A percentile compares a stretch with the other conserved stretches of the same genome.
Evolutionary conservation across 1,140 invertebrate genomes (phyloP).

Genomic region (Sogatella furcifera): DNA sequence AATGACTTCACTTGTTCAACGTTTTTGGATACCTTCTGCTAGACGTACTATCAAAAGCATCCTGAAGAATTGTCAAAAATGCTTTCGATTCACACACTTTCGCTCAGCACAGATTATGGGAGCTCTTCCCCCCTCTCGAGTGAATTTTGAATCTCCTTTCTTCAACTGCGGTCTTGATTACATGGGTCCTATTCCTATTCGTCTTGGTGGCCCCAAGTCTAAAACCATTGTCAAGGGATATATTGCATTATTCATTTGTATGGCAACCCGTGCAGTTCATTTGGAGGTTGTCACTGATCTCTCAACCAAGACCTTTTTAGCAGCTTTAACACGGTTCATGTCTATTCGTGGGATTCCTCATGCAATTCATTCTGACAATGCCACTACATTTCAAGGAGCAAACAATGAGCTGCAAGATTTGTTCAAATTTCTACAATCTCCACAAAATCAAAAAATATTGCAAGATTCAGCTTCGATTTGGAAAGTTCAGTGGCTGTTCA

Average conservation of each 20-base stretch:
- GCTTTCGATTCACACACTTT: too few relatives aligned
- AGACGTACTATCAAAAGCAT: too few relatives aligned
- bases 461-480: neutral
- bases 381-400: constrained; percentile 25
- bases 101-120: neutral
- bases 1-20: too few relatives aligned
- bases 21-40: too few relatives aligned
- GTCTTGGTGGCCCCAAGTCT: constrained; percentile 14
- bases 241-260: constrained; percentile 30
- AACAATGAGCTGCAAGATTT: constrained; percentile 14
- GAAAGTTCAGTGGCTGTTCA: constrained; percentile 23
- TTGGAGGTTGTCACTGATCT: constrained; percentile 29
- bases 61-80: too few relatives aligned
- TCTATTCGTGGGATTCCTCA: constrained; percentile 19
- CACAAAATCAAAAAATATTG: neutral
- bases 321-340: constrained; percentile 25
- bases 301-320: constrained; percentile 24
- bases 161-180: constrained; percentile 23
- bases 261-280: constrained; percentile 29
- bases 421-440: neutral
- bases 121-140: neutral
- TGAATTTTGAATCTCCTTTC: neutral
- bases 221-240: constrained; percentile 25
- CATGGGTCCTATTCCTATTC: constrained; percentile 26
- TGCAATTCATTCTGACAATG: constrained; percentile 27